phyloP scores from a whole-genome alignment of 2,888 invertebrate species.

The Drosophila flavopinicola region DNA sequence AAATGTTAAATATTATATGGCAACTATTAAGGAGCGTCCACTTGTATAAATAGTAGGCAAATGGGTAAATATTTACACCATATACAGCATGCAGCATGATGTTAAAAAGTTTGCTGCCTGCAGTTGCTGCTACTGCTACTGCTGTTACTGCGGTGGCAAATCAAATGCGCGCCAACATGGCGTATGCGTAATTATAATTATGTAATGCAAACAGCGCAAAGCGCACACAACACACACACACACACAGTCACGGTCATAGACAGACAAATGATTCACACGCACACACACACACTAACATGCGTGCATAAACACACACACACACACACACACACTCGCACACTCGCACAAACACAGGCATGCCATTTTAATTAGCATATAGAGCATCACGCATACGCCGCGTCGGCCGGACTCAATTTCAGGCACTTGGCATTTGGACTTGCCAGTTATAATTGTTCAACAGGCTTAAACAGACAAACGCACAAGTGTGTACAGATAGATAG shows the following conservation, averaged over 20 bases:
- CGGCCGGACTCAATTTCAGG: slow-evolving; percentile 76
- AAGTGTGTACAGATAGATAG: slow-evolving; percentile 17
- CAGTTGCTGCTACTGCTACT: not conserved
- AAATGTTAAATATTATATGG: slow-evolving; percentile 55
- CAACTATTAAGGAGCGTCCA: slow-evolving; percentile 50
- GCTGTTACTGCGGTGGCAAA: slow-evolving; percentile 31
- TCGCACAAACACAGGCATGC: slow-evolving; percentile 41
- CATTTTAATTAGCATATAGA: slow-evolving; percentile 77
- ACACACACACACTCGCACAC: slow-evolving; percentile 11
- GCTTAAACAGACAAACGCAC: slow-evolving; percentile 72
- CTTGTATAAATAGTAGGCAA: slow-evolving; percentile 20
- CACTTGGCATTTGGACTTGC: slow-evolving; percentile 79
- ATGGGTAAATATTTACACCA: slow-evolving; percentile 61
- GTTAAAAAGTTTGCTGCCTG: slow-evolving; percentile 1
- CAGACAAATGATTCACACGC: slow-evolving; percentile 22
- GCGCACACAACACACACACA: slow-evolving; percentile 30
- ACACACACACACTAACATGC: slow-evolving; percentile 33
- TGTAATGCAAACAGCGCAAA: slow-evolving; percentile 73
- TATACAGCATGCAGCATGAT: slow-evolving; percentile 18
- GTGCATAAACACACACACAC: slow-evolving; percentile 8
- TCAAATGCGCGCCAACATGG: slow-evolving; percentile 69
- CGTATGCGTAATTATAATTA: slow-evolving; percentile 80
- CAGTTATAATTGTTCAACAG: slow-evolving; percentile 77
- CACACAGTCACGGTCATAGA: too few species aligned
- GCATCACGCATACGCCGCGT: slow-evolving; percentile 70